Conservation (phyloP, 35 echinoderm and acorn worm species). For the Apostichopus japonicus region DNA sequence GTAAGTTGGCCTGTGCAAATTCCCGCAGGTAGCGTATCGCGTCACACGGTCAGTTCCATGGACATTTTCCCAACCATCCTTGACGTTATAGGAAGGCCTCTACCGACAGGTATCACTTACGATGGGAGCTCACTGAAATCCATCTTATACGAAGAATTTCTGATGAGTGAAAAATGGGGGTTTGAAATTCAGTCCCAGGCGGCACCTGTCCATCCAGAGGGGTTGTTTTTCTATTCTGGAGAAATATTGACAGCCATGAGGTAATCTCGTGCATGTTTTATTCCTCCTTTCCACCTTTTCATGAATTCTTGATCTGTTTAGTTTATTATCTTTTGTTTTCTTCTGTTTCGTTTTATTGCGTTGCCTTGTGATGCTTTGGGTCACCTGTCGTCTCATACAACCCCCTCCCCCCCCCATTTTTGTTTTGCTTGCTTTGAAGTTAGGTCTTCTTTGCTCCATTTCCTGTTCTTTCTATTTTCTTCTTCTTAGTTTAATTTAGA, state of each 20-base stretch:
- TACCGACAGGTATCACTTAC: background rate
- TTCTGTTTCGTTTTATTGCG: no score
- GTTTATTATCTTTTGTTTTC: background rate
- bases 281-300: background rate
- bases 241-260: conserved; percentile 9
- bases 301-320: background rate
- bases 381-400: no score
- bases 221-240: conserved; percentile 34
- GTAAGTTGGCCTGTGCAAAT: conserved; percentile 45
- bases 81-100: conserved; percentile 8
- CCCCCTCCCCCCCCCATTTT: no score
- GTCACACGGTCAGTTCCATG: conserved; percentile 41
- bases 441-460: no score
- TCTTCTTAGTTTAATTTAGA: no score
- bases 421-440: no score
- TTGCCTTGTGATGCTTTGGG: no score
- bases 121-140: background rate
- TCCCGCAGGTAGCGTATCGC: background rate
- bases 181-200: background rate
- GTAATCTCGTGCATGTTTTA: background rate
- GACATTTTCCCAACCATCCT: conserved; percentile 56
- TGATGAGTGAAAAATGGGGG: background rate
- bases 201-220: conserved; percentile 6
- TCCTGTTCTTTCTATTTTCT: no score
- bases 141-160: conserved; percentile 1